phyloP scores from a whole-genome alignment of 2,113 vertebrate species.

The Oostethus manadensis region DNA sequence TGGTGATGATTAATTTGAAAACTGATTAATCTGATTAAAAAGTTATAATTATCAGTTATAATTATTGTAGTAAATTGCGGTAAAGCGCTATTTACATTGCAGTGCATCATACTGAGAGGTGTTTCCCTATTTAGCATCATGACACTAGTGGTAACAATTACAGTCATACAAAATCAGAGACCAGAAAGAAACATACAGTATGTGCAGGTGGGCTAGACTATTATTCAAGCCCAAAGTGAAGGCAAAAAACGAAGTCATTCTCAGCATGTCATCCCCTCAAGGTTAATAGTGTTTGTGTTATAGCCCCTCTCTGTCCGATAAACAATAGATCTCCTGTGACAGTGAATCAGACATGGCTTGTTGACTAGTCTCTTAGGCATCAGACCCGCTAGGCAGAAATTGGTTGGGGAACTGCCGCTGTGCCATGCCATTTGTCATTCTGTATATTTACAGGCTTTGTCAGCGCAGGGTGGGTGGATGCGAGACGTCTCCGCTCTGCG shows the following conservation, averaged over 20 bases:
- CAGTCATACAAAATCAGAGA: not conserved
- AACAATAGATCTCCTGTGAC: conserved; percentile 67
- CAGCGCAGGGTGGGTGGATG: conserved; percentile 51
- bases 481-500: conserved; percentile 61
- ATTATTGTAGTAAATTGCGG: not conserved
- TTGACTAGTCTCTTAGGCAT: conserved; percentile 57
- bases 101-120: not conserved
- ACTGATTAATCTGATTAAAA: no score
- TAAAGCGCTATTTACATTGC: not conserved
- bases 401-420: conserved; percentile 52
- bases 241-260: conserved; percentile 54
- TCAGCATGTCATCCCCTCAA: conserved; percentile 56
- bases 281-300: conserved; percentile 62
- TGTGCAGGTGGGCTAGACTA: conserved; percentile 3
- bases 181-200: not conserved
- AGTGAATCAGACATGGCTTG: conserved; percentile 59
- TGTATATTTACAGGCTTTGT: conserved; percentile 68
- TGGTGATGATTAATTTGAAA: no score
- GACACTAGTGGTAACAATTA: not conserved
- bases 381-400: conserved; percentile 50
- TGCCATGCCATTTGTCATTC: conserved; percentile 64
- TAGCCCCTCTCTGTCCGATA: conserved; percentile 61
- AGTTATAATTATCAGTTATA: no score
- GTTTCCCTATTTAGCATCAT: conserved; percentile 1
- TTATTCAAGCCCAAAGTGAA: conserved; percentile 37